Conservation (phyloP, 2,113 vertebrate genomes). For the Corythornis vintsioides region DNA sequence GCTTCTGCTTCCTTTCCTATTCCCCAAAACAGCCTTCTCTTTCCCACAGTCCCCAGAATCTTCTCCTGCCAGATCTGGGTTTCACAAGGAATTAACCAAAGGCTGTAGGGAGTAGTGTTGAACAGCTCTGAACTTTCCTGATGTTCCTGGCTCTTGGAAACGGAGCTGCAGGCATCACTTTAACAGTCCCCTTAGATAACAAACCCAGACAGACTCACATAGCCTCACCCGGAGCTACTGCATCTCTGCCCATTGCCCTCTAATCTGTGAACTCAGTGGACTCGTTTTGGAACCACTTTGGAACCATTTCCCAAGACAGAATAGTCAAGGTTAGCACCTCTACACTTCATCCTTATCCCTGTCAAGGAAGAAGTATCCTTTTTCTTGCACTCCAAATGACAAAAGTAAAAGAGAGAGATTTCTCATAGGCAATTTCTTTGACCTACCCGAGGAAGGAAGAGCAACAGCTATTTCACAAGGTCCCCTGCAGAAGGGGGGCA, state of each 20-base stretch:
- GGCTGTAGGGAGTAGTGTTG: not conserved
- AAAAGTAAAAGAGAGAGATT: not conserved
- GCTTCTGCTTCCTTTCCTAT: not conserved
- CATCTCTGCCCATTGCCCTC: not conserved
- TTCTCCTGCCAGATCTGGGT: not conserved
- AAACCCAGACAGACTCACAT: not conserved
- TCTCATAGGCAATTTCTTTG: slow-evolving; percentile 23
- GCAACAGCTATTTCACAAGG: slow-evolving; percentile 28
- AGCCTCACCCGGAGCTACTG: not conserved
- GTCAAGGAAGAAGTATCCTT: not conserved
- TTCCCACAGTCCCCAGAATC: not conserved
- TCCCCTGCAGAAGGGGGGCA: slow-evolving; percentile 9
- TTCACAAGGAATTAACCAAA: not conserved
- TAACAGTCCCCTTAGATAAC: not conserved
- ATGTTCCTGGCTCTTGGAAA: not conserved
- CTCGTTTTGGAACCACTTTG: not conserved
- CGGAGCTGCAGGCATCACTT: not conserved
- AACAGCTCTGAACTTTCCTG: not conserved
- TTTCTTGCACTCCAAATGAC: not conserved
- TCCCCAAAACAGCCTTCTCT: not conserved
- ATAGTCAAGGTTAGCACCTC: not conserved
- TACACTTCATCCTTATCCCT: not conserved
- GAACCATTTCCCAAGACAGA: not conserved
- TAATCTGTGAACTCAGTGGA: not conserved
- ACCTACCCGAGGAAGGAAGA: slow-evolving; percentile 29